Conservation (phyloP, 1,140 invertebrate species). For the Hydropsyche tenuis region DNA sequence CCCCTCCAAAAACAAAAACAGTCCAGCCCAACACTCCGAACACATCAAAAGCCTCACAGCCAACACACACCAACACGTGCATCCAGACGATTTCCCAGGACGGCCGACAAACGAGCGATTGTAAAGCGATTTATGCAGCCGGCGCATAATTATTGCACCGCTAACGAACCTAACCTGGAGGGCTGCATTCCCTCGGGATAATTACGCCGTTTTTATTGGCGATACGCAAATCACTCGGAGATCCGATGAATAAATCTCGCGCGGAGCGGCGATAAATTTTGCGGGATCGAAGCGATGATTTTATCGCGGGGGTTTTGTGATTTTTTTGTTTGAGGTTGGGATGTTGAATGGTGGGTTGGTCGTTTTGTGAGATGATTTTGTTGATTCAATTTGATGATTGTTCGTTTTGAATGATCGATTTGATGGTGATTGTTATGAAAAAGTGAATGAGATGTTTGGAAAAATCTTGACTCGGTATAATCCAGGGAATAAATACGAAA, state of each 20-base stretch:
- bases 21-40: too few species aligned
- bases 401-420: too few species aligned
- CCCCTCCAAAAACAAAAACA: too few species aligned
- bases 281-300: not conserved
- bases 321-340: too few species aligned
- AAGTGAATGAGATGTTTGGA: too few species aligned
- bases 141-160: not conserved
- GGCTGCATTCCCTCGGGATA: not conserved
- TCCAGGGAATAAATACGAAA: too few species aligned
- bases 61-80: not conserved
- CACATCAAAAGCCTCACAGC: not conserved
- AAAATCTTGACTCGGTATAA: too few species aligned
- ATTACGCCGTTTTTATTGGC: slow-evolving; percentile 8
- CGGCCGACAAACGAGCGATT: not conserved
- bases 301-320: not conserved
- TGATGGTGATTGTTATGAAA: too few species aligned
- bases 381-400: too few species aligned
- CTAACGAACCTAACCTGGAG: not conserved
- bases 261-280: not conserved
- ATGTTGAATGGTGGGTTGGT: too few species aligned
- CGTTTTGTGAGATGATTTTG: too few species aligned
- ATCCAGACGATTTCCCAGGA: not conserved
- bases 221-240: not conserved
- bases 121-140: slow-evolving; percentile 6
- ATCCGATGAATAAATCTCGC: not conserved